phyloP scores from a whole-genome alignment of 2,888 invertebrate genomes.

The Drosophila monieri region DNA sequence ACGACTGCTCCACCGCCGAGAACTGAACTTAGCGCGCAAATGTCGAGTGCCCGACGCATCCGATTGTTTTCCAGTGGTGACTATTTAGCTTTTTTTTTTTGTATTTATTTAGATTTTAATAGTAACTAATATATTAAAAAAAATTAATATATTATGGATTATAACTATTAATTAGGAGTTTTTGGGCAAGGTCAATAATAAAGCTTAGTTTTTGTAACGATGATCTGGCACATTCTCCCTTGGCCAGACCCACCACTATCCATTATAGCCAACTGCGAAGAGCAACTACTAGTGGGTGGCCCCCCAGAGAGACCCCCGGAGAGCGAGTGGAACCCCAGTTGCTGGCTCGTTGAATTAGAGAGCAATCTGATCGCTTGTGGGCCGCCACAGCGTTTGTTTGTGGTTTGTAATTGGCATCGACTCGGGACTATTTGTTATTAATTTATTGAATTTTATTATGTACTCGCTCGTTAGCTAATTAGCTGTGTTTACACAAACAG shows the following conservation, averaged over 20 bases:
- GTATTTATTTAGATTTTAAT: neutral
- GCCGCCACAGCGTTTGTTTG: slow-evolving; percentile 37
- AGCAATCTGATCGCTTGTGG: slow-evolving; percentile 25
- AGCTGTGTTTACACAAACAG: slow-evolving; percentile 46
- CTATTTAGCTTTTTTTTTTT: neutral
- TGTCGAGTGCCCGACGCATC: slow-evolving; percentile 43
- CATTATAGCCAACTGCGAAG: slow-evolving; percentile 14
- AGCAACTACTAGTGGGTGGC: slow-evolving; percentile 43
- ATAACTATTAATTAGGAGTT: neutral
- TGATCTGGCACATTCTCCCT: neutral
- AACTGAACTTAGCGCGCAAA: slow-evolving; percentile 64
- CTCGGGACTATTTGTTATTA: slow-evolving; percentile 55
- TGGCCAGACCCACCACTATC: neutral
- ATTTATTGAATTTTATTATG: slow-evolving; percentile 54
- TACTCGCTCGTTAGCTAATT: slow-evolving; percentile 36
- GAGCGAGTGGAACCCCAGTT: slow-evolving; percentile 31
- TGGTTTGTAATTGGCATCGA: slow-evolving; percentile 31
- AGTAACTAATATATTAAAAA: neutral
- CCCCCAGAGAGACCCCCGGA: neutral
- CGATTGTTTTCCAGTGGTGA: slow-evolving; percentile 25
- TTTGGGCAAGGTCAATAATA: neutral
- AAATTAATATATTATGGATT: too few species aligned
- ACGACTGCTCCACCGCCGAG: slow-evolving; percentile 59
- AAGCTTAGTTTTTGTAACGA: neutral
- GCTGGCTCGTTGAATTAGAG: slow-evolving; percentile 7